Conservation (phyloP, 2,113 vertebrate species). For the Arvicanthis niloticus region DNA sequence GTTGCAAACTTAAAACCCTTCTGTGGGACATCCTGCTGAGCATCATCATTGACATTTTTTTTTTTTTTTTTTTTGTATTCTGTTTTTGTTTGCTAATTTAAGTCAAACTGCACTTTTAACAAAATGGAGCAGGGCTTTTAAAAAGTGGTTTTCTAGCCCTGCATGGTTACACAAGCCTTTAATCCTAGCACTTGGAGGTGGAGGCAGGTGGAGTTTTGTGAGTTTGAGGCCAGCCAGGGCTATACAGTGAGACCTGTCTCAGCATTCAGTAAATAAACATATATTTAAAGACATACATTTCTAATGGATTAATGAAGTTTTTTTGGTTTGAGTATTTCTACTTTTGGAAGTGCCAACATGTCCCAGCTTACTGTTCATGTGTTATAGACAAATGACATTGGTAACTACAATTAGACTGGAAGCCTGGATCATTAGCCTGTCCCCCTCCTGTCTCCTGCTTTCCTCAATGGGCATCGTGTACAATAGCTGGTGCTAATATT, state of each 20-base stretch:
- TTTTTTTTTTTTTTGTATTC: conserved; percentile 30
- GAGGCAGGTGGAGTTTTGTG: not conserved
- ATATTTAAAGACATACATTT: conserved; percentile 19
- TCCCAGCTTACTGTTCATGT: conserved; percentile 14
- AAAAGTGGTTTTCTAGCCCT: not conserved
- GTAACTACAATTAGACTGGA: conserved; percentile 6
- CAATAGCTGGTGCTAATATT: conserved; percentile 50
- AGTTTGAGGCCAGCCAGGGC: not conserved
- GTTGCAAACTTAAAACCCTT: not conserved
- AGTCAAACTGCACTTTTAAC: conserved; percentile 42
- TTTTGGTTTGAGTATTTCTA: conserved; percentile 59
- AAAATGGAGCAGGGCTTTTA: conserved; percentile 39
- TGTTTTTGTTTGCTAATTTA: conserved; percentile 45
- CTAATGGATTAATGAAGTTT: conserved; percentile 28
- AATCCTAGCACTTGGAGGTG: not conserved
- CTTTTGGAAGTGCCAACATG: not conserved
- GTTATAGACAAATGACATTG: not conserved
- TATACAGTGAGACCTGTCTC: not conserved
- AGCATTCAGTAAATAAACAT: not conserved
- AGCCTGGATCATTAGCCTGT: conserved; percentile 1
- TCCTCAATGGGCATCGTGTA: not conserved
- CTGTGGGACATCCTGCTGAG: not conserved
- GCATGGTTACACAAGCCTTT: not conserved
- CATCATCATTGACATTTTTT: not conserved
- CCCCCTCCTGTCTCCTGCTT: not conserved